Percentiles rank a stretch among this genome's conserved stretches.
Conservation (phyloP, 2,888 invertebrate species). For the Lepidonotus clava region DNA sequence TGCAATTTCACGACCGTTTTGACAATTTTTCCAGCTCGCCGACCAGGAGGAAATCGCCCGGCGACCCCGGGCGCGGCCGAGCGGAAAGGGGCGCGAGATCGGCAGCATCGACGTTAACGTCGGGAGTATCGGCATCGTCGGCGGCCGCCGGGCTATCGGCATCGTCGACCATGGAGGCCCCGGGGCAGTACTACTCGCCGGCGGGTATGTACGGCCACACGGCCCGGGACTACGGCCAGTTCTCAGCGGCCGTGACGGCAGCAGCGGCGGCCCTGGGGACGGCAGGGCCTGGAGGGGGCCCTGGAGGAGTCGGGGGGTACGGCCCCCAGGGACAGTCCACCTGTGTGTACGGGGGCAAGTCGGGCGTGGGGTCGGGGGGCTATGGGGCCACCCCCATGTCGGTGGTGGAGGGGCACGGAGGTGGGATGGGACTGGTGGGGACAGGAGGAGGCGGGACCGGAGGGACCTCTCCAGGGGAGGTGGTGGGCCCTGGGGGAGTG, state of each 20-base stretch:
- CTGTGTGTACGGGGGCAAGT: conserved; percentile 50
- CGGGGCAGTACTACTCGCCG: conserved; percentile 33
- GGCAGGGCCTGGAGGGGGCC: no score
- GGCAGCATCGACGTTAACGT: background rate
- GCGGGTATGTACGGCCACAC: conserved; percentile 1
- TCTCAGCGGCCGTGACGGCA: background rate
- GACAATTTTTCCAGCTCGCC: conserved; percentile 47
- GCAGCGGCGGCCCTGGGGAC: background rate
- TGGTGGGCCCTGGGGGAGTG: background rate
- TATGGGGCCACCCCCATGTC: conserved; percentile 46
- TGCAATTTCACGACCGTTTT: conserved; percentile 41
- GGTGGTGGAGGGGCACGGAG: conserved; percentile 54
- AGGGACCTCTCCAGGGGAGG: background rate
- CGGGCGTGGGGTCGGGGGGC: background rate
- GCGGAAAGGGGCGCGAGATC: background rate
- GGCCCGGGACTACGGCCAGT: background rate
- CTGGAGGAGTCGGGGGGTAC: no score
- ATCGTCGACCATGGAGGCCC: conserved; percentile 49
- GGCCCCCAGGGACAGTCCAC: conserved; percentile 10
- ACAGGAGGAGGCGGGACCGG: background rate
- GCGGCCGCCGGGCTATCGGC: background rate
- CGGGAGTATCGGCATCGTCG: background rate
- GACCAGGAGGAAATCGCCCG: conserved; percentile 14
- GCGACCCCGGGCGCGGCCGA: background rate
- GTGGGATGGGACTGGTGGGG: background rate